phyloP scores from a whole-genome alignment of 2,113 vertebrate species.

The Chiloscyllium plagiosum region DNA sequence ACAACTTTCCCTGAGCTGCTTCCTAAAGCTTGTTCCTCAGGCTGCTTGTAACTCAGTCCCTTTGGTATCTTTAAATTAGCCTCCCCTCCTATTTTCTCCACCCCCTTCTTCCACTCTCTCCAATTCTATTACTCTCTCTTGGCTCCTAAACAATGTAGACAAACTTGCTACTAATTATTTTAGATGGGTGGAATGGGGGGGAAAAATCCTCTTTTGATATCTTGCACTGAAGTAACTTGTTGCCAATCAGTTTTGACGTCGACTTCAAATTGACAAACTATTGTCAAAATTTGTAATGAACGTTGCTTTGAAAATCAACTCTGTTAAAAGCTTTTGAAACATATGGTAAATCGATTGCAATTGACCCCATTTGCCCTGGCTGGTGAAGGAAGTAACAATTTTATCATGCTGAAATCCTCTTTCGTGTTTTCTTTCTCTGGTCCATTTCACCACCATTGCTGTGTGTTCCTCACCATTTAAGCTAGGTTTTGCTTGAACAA shows the following conservation, averaged over 20 bases:
- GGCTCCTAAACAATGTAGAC: too few species aligned
- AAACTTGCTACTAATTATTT: background rate
- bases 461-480: background rate
- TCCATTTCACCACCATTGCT: slow-evolving; percentile 4
- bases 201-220: background rate
- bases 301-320: background rate
- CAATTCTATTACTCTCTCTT: background rate
- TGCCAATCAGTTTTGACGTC: background rate
- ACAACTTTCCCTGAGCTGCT: background rate
- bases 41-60: background rate
- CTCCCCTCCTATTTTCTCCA: background rate
- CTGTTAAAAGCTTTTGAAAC: background rate
- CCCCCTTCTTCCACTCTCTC: too few species aligned
- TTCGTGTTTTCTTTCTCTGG: background rate
- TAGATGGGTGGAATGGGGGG: background rate
- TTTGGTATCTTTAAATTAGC: background rate
- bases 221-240: background rate
- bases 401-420: background rate
- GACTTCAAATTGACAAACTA: background rate
- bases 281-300: background rate
- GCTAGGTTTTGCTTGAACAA: slow-evolving; percentile 6
- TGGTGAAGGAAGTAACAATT: background rate
- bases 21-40: background rate
- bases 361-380: background rate
- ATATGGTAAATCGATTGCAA: background rate